Conservation (phyloP, 2,797 vertebrate species). For the Circus cinereus region DNA sequence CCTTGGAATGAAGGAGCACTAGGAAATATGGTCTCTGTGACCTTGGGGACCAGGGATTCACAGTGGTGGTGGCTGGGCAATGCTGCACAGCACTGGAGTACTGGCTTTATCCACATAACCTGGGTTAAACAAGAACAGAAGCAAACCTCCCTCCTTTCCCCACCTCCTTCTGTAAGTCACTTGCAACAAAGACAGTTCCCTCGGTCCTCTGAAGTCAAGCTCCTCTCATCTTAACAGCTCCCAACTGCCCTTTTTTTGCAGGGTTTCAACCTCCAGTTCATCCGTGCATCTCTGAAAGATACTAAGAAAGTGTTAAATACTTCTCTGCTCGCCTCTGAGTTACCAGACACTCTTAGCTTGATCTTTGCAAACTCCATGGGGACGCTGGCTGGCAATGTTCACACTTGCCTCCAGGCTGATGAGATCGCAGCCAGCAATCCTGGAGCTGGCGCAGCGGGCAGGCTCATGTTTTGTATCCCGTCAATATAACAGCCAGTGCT, state of each 20-base stretch:
- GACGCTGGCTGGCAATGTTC: background rate
- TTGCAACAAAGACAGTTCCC: background rate
- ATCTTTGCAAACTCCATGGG: accelerated
- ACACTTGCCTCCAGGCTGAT: background rate
- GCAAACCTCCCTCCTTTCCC: background rate
- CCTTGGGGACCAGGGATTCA: background rate
- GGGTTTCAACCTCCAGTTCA: background rate
- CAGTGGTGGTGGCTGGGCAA: background rate
- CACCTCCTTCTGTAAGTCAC: background rate
- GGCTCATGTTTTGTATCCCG: background rate
- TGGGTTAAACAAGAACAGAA: background rate
- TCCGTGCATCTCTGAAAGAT: background rate
- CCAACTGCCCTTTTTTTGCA: background rate
- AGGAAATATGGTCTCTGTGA: background rate
- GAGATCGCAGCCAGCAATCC: background rate
- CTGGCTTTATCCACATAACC: background rate
- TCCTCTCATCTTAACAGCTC: background rate
- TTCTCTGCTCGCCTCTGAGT: background rate
- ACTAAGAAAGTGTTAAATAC: background rate
- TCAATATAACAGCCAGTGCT: background rate
- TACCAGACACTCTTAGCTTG: background rate
- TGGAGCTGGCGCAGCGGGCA: background rate
- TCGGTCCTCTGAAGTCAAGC: background rate
- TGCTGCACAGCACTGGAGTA: background rate
- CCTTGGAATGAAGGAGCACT: background rate